A percentile compares a stretch with the other conserved stretches of the same genome.
These are phyloP conservation scores for Dissostichus mawsoni DNA, from an alignment of 2,113 vertebrate species.

Conservation along the genomic window DNA sequence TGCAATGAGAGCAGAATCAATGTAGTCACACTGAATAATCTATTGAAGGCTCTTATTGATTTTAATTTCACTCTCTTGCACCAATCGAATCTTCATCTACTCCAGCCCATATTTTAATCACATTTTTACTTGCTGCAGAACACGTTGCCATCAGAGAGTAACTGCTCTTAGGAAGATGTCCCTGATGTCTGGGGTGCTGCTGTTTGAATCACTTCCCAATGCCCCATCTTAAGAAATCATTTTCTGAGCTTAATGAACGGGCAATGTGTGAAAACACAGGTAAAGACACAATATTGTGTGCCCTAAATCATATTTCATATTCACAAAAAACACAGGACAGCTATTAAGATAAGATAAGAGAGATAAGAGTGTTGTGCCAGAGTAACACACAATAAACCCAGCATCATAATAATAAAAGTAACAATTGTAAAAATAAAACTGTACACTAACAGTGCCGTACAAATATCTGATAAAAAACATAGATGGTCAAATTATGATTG, in stretches of 20 bases:
- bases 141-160: neutral
- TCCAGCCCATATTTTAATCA: neutral
- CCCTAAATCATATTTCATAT: neutral
- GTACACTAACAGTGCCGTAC: too few relatives aligned
- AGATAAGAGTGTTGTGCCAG: too few relatives aligned
- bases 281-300: neutral
- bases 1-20: neutral
- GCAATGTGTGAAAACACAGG: conserved; percentile 2
- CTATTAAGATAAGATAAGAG: too few relatives aligned
- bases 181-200: neutral
- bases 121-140: neutral
- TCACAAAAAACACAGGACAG: neutral
- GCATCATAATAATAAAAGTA: too few relatives aligned
- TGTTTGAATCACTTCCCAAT: neutral
- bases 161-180: neutral
- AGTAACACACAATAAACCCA: too few relatives aligned
- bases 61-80: neutral
- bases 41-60: neutral
- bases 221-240: conserved; percentile 31
- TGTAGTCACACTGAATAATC: neutral
- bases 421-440: too few relatives aligned
- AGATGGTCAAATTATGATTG: too few relatives aligned
- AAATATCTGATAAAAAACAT: too few relatives aligned
- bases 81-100: neutral
- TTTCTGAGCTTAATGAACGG: conserved; percentile 23